Evolutionary conservation across 2,888 invertebrate genomes (phyloP), one percentile per base, ranked within the genome.

Genomic region (Panorpa germanica): DNA sequence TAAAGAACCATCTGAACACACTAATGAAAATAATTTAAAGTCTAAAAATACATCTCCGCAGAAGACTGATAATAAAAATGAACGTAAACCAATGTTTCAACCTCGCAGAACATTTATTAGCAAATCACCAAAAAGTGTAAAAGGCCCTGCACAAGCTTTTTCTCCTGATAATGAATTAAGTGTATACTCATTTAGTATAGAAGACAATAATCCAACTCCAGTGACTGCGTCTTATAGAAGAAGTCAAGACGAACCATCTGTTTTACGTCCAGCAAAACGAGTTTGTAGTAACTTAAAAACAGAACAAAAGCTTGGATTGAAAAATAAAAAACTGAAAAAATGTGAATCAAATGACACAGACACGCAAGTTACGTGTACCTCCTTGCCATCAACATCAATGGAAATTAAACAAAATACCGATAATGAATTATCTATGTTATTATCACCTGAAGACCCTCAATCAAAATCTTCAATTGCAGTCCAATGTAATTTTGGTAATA

Each of bases 171-270:
- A 72, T 42, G 72, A 73, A 44, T 68, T 69, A 35, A 72, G 72
- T 34, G 66, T 74, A 10, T 74, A 75, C 42, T 74, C 74, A 3
- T 75, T 75, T 45, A 71, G 72, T 38, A 70, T 69, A 36, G 71
- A 72, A 24, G 63, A 61, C 17, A 71, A 70, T 34, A 56, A 61
- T 11, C 57, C 57, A n/a, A 44, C 53, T 2, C 49, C 61, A 13
- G 63, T 54, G 32, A 64, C 65, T 10, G 69, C 68, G 2, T 70
- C 71, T 43, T 48, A 67, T 19, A 46, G 65, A 24, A 60, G 60
- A 24, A 50, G 53, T 20, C 32, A 36, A 15, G 30, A 37, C 5
- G 38, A 40, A 9, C 35, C 38, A 5, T 47, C 46, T 17, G 46
- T 43, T 22, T 41, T 45, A 36, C 32, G 3, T 43, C 44, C 8